Evolutionary conservation across 2,888 invertebrate species (phyloP), one percentile per base, ranked within the genome.

Genomic region (Trisateles emortualis): DNA sequence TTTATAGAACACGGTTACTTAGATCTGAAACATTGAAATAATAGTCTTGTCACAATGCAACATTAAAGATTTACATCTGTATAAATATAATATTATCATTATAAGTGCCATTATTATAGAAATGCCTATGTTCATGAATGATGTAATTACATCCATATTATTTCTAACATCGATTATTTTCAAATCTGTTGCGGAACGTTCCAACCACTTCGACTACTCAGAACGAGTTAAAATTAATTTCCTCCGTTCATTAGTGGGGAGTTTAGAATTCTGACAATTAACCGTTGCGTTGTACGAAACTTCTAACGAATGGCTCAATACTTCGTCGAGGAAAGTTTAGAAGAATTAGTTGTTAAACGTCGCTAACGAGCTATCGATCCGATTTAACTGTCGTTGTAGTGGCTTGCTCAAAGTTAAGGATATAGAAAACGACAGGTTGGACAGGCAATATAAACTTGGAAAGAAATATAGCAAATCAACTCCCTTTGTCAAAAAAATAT

Each of bases 191-290:
- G 39, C 38, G 32, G 17, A 45, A 36, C 46, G 45, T 46, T 36
- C 42, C 44, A 45, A 52, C 48, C 56, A 41, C 57, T 52, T 45
- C 44, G 33, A 57, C 41, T 52, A 51, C 44, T 52, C 45, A 13
- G 36, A 52, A 57, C 45, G 41, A 70, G 74, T 65, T 71, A 52
- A 71, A 76, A 74, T 73, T 72, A 71, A 76, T 74, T 76, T 65
- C 63, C 61, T 41, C 44, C 64, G 49, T 68, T 78, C 65, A 73
- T 78, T 78, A 72, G 72, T 48, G 63, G 41, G 32, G 52, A 68
- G 64, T 64, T 68, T 50, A 61, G 62, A 58, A 71, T 65, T 63
- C 68, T 64, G 63, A 78, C 72, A 67, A 71, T 68, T 68, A 68
- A 65, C 64, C 57, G 48, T 41, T 41, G 51, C 59, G 53, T 32